A percentile compares a stretch with the other conserved stretches of the same genome.
Conservation (phyloP, 2,113 vertebrate genomes). For the Vimba vimba region DNA sequence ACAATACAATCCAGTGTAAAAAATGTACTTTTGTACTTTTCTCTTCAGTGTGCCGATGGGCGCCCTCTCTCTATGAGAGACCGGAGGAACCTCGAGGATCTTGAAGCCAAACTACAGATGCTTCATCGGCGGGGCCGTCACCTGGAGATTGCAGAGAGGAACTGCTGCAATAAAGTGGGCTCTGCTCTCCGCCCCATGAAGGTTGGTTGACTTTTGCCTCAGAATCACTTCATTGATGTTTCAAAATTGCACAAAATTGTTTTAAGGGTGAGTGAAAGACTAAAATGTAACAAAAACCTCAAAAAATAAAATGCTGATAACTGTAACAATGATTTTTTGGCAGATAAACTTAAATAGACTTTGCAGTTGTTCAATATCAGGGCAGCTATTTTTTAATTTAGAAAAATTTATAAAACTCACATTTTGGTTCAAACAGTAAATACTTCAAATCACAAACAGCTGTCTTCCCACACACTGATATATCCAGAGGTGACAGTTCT, state of each 20-base stretch:
- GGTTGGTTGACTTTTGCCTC: slow-evolving; percentile 71
- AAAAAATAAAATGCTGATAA: not conserved
- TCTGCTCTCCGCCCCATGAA: slow-evolving; percentile 88
- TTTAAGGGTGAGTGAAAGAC: not conserved
- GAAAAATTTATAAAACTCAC: not conserved
- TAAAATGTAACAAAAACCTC: not conserved
- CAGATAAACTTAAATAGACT: not conserved
- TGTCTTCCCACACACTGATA: not conserved
- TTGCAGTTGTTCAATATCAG: not conserved
- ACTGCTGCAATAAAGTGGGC: slow-evolving; percentile 91
- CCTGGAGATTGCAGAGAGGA: slow-evolving; percentile 89
- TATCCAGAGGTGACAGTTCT: slow-evolving; percentile 15
- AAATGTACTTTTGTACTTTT: not conserved
- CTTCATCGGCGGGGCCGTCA: slow-evolving; percentile 86
- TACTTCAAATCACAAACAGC: not conserved
- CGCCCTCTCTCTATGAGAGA: slow-evolving; percentile 89
- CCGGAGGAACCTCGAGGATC: slow-evolving; percentile 82
- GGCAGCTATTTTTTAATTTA: not conserved
- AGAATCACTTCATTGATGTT: slow-evolving; percentile 5
- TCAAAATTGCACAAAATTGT: not conserved
- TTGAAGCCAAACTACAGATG: slow-evolving; percentile 86
- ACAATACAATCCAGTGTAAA: not conserved
- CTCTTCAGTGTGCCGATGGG: slow-evolving; percentile 87
- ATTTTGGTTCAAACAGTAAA: not conserved
- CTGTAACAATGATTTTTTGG: not conserved